A percentile compares a stretch with the other conserved stretches of the same genome.
Conservation (phyloP, 1,140 invertebrate species). For the Dreissena polymorpha region DNA sequence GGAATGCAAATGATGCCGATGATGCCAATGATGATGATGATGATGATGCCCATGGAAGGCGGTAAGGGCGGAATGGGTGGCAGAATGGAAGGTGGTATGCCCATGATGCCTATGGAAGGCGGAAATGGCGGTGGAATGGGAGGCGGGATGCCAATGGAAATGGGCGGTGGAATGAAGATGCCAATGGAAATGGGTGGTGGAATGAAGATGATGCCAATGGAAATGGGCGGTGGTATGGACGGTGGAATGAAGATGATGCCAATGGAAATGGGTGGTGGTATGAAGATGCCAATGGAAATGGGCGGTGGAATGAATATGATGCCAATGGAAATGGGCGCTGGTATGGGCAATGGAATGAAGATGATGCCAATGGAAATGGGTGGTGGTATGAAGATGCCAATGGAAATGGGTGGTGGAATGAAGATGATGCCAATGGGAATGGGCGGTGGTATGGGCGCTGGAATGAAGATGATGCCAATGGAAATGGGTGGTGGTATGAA, state of each 20-base stretch:
- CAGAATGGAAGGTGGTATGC: not conserved
- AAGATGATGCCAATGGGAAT: not conserved
- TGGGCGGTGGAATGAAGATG: not conserved
- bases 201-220: not conserved
- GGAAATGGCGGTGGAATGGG: constrained; percentile 1
- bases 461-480: not conserved
- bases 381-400: not conserved
- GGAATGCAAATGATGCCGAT: not conserved
- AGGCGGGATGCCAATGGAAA: not conserved
- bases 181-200: not conserved
- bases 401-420: not conserved
- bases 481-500: not conserved
- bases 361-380: not conserved
- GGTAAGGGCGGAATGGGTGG: not conserved
- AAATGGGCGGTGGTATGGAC: not conserved
- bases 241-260: not conserved
- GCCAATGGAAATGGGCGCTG: not conserved
- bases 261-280: not conserved
- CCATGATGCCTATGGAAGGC: not conserved
- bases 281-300: not conserved
- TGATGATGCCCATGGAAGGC: not conserved
- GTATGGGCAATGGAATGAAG: no score
- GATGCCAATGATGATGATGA: constrained; percentile 2
- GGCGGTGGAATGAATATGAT: not conserved
- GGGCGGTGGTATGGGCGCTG: no score